Base-by-base conservation (phyloP, 2,797 vertebrate genomes). In the Echeneis naucrates region DNA sequence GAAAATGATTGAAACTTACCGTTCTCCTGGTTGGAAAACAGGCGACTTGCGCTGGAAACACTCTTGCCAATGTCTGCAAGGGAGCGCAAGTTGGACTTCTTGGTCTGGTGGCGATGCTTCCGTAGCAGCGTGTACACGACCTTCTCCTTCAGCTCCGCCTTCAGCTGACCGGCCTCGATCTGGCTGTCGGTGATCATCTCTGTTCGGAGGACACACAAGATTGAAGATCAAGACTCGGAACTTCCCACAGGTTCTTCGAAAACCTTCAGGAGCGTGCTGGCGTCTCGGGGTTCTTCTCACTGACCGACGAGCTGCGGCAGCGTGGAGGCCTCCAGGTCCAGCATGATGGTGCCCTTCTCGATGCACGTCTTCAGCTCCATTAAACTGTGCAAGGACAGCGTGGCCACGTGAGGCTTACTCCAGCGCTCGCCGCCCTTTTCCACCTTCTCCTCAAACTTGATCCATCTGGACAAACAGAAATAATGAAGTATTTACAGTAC, bases 381-480 rank as follows among this genome's bases (percentile, higher is more conserved):
- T 66, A 99, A 78, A 77, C 97, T 99, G 87, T 96, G 95, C 1
- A 95, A 59, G 47, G 94, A 94, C 82, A 96, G 83, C 5, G 95
- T 95, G 84, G 95, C 95, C 72, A 99, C 98, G 0, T 99, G 98
- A 3, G 98, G 97, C 75, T 99, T 99, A 78, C 97, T 99, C 98
- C 98, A 99, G 63, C 98, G 94, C 79, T 99, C 98, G 2, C 97
- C 98, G 0, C 98, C 97, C 72, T 96, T 95, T 78, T 99, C 98
- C 59, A 99, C 97, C 89, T 97, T 99, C 93, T 99, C 98, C 92
- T 99, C 98, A 82, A 99, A 99, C 87, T 99, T 99, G 86, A 99
- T 98, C 98, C 97, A 99, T 82, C 98, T 99, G 56, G 11, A 53
- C 2, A 24, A 73, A 48, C n/a, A 68, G 16, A 14, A 0, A 40